phyloP scores from a whole-genome alignment of 2,888 invertebrate genomes.

The Amorpha juglandis region DNA sequence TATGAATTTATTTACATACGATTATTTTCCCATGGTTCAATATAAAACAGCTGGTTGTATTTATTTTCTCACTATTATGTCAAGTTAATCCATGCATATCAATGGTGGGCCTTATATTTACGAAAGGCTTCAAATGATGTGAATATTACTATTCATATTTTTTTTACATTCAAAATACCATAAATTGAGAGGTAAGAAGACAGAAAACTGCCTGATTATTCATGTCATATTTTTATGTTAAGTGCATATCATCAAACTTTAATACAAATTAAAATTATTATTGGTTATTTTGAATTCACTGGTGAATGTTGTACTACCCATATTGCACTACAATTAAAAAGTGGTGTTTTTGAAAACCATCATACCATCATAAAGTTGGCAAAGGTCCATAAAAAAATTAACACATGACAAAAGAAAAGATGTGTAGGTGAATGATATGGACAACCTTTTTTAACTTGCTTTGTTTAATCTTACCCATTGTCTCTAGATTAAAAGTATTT shows the following conservation, averaged over 20 bases:
- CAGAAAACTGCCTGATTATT: too few species aligned
- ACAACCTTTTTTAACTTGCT: not conserved
- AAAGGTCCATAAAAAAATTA: not conserved
- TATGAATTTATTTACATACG: not conserved
- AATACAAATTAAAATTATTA: too few species aligned
- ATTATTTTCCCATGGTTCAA: not conserved
- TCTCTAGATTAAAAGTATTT: not conserved
- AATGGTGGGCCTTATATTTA: not conserved
- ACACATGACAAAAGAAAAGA: slow-evolving; percentile 7
- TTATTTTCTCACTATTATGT: not conserved
- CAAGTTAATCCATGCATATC: not conserved
- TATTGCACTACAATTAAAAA: not conserved
- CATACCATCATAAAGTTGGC: not conserved
- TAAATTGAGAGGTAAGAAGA: too few species aligned
- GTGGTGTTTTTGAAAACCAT: not conserved
- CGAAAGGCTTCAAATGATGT: not conserved
- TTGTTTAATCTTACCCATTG: not conserved
- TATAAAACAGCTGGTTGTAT: not conserved
- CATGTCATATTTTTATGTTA: too few species aligned
- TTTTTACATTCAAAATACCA: not conserved
- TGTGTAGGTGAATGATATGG: not conserved
- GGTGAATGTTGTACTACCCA: too few species aligned
- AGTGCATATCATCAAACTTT: too few species aligned
- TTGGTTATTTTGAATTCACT: too few species aligned
- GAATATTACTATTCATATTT: not conserved